A percentile compares a stretch with the other conserved stretches of the same genome.
phyloP scores from a whole-genome alignment of 2,113 vertebrate species.

The Pao palembangensis region DNA sequence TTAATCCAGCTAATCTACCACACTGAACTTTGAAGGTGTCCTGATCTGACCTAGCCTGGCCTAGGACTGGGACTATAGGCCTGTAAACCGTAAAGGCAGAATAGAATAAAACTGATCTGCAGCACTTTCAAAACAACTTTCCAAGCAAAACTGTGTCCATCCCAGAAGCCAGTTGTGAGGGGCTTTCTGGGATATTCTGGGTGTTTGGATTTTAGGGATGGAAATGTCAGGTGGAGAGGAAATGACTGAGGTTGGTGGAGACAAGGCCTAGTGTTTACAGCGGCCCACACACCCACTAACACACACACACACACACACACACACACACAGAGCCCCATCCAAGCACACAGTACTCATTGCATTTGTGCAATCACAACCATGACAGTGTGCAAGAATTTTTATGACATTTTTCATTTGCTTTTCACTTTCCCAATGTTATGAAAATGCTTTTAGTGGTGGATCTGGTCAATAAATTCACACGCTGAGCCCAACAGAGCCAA shows the following conservation, averaged over 20 bases:
- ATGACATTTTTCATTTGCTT: conserved; percentile 36
- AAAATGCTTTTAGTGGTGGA: conserved; percentile 35
- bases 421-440: conserved; percentile 37
- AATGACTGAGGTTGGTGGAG: conserved; percentile 58
- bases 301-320: background rate
- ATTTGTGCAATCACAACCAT: conserved; percentile 27
- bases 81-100: conserved; percentile 30
- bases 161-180: conserved; percentile 38
- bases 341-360: conserved; percentile 14
- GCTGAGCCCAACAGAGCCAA: conserved; percentile 12
- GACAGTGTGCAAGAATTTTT: conserved; percentile 37
- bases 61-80: conserved; percentile 57
- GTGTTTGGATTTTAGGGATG: conserved; percentile 21
- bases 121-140: conserved; percentile 23
- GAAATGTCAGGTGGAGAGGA: conserved; percentile 44
- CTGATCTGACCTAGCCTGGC: conserved; percentile 72
- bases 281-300: conserved; percentile 2
- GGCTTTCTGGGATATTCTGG: conserved; percentile 27
- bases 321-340: conserved; percentile 5
- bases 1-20: conserved; percentile 95
- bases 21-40: conserved; percentile 91
- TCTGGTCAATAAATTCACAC: conserved; percentile 32
- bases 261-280: conserved; percentile 59
- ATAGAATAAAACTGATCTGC: conserved; percentile 33
- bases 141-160: conserved; percentile 14